phyloP scores from a whole-genome alignment of 2,888 invertebrate species.

The Synanthedon tipuliformis region DNA sequence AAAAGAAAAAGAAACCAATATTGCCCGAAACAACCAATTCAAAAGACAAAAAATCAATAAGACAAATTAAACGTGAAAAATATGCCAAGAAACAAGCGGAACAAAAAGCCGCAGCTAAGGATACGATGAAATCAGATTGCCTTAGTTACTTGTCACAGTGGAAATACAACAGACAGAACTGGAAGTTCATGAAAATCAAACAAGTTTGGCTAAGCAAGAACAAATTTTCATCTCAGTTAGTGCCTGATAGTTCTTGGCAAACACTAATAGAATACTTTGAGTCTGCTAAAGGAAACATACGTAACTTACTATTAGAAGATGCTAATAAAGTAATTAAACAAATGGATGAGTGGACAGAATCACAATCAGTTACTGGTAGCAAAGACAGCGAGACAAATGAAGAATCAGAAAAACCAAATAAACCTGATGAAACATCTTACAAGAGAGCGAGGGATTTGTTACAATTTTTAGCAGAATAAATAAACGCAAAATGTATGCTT shows the following conservation, averaged over 20 bases:
- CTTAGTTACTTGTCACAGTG: conserved; percentile 78
- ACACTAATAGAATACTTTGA: conserved; percentile 78
- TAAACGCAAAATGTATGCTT: conserved; percentile 22
- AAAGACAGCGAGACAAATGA: conserved; percentile 26
- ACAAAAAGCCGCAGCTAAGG: conserved; percentile 62
- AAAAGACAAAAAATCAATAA: conserved; percentile 70
- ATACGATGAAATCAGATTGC: conserved; percentile 71
- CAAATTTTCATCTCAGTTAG: conserved; percentile 70
- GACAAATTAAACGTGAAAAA: conserved; percentile 75
- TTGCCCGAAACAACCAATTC: conserved; percentile 28
- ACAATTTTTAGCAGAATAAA: conserved; percentile 72
- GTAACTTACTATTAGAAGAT: conserved; percentile 71
- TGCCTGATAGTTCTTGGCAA: conserved; percentile 74
- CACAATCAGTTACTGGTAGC: conserved; percentile 19
- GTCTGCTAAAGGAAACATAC: conserved; percentile 75
- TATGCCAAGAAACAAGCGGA: conserved; percentile 67
- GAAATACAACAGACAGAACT: conserved; percentile 76
- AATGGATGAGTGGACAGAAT: conserved; percentile 66
- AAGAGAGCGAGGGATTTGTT: conserved; percentile 75
- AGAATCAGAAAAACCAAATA: conserved; percentile 25
- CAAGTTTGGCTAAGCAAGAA: conserved; percentile 82
- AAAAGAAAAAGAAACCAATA: conserved; percentile 37
- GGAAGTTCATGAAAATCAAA: conserved; percentile 85
- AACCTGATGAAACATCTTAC: conserved; percentile 58
- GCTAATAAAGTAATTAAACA: conserved; percentile 75